Conservation (phyloP, 2,797 vertebrate genomes). For the Iguana delicatissima region DNA sequence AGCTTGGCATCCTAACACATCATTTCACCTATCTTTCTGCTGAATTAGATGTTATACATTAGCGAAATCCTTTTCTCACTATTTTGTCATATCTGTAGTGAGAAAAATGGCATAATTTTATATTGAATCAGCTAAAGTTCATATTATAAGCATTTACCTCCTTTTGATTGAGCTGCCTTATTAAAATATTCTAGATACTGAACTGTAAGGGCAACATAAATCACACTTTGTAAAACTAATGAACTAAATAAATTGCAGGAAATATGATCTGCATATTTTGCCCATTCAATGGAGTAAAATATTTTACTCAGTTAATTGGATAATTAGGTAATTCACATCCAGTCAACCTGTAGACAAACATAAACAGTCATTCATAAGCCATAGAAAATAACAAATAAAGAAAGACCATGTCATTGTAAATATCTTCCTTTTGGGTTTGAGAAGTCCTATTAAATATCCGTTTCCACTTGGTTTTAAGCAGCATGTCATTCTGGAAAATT, state of each 20-base stretch:
- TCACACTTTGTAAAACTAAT: constrained; percentile 25
- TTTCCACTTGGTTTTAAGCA: constrained; percentile 17
- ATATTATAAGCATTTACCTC: neutral
- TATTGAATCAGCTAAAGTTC: neutral
- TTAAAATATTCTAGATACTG: constrained; percentile 24
- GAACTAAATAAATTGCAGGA: constrained; percentile 46
- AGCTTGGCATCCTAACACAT: neutral
- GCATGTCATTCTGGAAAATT: neutral
- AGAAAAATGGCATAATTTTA: neutral
- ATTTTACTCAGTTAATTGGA: constrained; percentile 26
- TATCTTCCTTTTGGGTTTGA: neutral
- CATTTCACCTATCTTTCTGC: neutral
- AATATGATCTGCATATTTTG: constrained; percentile 7
- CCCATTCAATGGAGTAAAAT: constrained; percentile 7
- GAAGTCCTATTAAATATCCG: neutral
- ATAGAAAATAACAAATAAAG: neutral
- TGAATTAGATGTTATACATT: neutral
- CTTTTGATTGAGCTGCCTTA: neutral
- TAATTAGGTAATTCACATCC: constrained; percentile 32
- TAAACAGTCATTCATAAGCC: constrained; percentile 24
- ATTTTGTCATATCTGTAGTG: neutral
- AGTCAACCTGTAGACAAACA: constrained; percentile 4
- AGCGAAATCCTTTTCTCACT: neutral
- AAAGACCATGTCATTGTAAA: neutral
- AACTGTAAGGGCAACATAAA: constrained; percentile 37